phyloP scores from a whole-genome alignment of 2,888 invertebrate species.

The Bellardia bayeri region DNA sequence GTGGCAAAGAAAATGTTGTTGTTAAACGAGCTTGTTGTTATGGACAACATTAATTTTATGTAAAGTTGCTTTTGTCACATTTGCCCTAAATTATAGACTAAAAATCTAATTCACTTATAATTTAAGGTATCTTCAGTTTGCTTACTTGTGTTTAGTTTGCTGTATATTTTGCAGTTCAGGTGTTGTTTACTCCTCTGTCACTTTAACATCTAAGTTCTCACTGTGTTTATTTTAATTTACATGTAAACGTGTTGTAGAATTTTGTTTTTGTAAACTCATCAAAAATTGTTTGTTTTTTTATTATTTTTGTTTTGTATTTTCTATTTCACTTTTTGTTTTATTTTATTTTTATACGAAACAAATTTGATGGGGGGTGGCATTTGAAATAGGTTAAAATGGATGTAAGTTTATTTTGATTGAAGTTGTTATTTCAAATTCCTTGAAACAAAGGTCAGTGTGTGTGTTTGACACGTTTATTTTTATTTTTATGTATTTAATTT shows the following conservation, averaged over 20 bases:
- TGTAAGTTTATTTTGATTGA: neutral
- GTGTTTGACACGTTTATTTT: slow-evolving; percentile 65
- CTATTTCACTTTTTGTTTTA: neutral
- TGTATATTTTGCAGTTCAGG: neutral
- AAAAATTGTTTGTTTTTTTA: neutral
- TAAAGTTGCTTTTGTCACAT: neutral
- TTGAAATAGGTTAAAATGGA: neutral
- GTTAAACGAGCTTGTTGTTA: neutral
- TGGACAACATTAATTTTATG: slow-evolving; percentile 8
- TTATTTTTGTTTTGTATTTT: neutral
- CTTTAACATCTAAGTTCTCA: neutral
- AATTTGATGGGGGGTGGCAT: neutral
- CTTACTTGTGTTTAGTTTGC: neutral
- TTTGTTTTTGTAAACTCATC: slow-evolving; percentile 25
- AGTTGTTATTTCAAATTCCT: slow-evolving; percentile 18
- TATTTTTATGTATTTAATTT: slow-evolving; percentile 19
- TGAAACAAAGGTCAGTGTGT: slow-evolving; percentile 32
- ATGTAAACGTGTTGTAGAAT: neutral
- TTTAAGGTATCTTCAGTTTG: neutral
- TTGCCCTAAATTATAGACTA: neutral
- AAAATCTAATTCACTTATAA: slow-evolving; percentile 20
- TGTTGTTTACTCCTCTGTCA: neutral
- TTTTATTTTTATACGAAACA: neutral
- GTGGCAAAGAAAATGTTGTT: too few species aligned
- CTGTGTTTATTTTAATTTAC: slow-evolving; percentile 17